These are phyloP conservation scores for Epizoanthus fatuus DNA, from an alignment of 92 coral and sea anemone genomes.

Conservation along the genomic window DNA sequence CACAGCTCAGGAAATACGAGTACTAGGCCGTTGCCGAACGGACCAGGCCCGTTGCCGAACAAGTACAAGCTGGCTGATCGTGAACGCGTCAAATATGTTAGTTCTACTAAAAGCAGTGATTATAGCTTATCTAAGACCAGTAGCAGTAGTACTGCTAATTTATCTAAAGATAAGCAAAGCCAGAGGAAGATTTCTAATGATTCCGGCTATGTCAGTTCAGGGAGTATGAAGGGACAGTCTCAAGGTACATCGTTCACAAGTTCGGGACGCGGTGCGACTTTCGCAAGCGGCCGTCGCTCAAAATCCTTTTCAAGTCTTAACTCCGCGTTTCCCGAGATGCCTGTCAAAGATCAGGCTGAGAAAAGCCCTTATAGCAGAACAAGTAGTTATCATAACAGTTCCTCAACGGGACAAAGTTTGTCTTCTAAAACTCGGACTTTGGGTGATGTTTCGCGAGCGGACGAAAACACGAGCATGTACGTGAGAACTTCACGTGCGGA, in stretches of 20 bases:
- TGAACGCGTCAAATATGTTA: slow-evolving; percentile 15
- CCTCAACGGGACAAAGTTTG: slow-evolving; percentile 18
- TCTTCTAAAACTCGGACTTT: slow-evolving; percentile 31
- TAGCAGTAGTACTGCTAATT: not conserved
- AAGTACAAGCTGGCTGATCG: slow-evolving; percentile 6
- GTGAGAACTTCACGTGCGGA: slow-evolving; percentile 12
- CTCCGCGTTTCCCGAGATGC: slow-evolving; percentile 13
- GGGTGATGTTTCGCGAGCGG: slow-evolving; percentile 26
- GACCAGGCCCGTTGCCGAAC: slow-evolving; percentile 38
- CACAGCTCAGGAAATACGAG: slow-evolving; percentile 7
- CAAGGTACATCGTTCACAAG: not conserved
- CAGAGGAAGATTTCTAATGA: slow-evolving; percentile 38
- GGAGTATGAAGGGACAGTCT: slow-evolving; percentile 19
- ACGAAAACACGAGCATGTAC: slow-evolving; percentile 15
- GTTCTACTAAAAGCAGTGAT: not conserved
- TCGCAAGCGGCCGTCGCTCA: slow-evolving; percentile 38
- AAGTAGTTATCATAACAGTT: not conserved
- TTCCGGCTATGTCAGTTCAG: slow-evolving; percentile 39
- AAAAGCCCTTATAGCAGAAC: not conserved
- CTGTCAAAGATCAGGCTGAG: slow-evolving; percentile 30
- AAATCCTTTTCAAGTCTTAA: slow-evolving; percentile 12
- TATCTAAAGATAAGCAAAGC: not conserved
- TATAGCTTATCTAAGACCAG: not conserved
- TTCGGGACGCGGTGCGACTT: not conserved
- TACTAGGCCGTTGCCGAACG: slow-evolving; percentile 18